These are phyloP conservation scores for Gnathonemus longibarbis DNA, from an alignment of 2,113 vertebrate genomes.

Conservation along the genomic window DNA sequence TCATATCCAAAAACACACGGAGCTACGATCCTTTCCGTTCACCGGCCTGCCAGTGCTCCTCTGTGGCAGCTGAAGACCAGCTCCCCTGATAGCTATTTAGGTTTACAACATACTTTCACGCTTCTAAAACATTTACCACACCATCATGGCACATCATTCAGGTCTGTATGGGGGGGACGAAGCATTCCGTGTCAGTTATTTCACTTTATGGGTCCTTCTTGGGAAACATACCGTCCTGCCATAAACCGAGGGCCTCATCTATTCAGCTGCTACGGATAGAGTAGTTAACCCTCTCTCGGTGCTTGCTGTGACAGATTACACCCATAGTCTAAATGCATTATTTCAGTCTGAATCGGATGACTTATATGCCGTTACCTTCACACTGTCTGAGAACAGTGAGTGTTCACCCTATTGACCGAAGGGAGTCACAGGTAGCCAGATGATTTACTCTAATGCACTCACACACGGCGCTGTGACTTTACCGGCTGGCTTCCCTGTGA, in stretches of 20 bases:
- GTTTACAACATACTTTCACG: slow-evolving; percentile 36
- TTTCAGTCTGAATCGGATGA: background rate
- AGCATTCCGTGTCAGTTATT: slow-evolving; percentile 42
- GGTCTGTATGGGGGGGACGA: slow-evolving; percentile 31
- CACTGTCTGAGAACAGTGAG: background rate
- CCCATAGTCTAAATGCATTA: background rate
- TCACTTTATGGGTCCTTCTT: slow-evolving; percentile 42
- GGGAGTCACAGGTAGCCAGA: background rate
- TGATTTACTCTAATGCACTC: slow-evolving; percentile 23
- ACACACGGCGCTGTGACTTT: slow-evolving; percentile 50
- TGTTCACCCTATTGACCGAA: background rate
- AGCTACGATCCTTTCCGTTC: background rate
- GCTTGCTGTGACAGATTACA: slow-evolving; percentile 24
- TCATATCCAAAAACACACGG: slow-evolving; percentile 22
- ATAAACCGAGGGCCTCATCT: slow-evolving; percentile 38
- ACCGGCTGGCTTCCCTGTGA: slow-evolving; percentile 3
- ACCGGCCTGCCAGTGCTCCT: background rate
- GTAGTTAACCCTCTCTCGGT: slow-evolving; percentile 28
- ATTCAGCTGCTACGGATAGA: slow-evolving; percentile 40
- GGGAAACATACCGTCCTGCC: slow-evolving; percentile 39
- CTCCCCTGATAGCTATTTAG: background rate
- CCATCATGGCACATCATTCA: slow-evolving; percentile 44
- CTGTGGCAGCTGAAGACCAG: background rate
- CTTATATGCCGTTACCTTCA: background rate
- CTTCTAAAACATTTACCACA: slow-evolving; percentile 57